Evolutionary conservation across 2,113 vertebrate genomes (phyloP).

Genomic region (Phaetusa simplex): DNA sequence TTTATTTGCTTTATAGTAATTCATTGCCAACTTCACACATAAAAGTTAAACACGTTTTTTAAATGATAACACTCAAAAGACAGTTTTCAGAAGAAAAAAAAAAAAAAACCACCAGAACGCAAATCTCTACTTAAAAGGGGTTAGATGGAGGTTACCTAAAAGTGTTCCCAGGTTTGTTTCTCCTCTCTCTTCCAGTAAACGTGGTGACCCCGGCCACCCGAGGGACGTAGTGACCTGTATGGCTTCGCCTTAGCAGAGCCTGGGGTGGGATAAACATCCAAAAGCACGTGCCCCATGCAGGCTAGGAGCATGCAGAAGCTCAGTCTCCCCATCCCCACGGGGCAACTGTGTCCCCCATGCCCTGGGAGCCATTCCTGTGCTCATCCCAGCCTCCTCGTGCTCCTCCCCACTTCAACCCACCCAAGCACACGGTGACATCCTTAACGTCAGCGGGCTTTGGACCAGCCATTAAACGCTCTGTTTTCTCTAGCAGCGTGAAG

Average conservation of each 20-base stretch:
- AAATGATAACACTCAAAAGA: constrained; percentile 70
- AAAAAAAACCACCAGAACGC: background rate
- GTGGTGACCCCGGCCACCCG: background rate
- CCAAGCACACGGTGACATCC: background rate
- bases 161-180: constrained; percentile 42
- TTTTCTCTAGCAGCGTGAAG: constrained; percentile 54
- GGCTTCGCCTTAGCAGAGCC: background rate
- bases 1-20: constrained; percentile 75
- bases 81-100: constrained; percentile 43
- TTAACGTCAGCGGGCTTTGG: background rate
- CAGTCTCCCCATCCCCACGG: background rate
- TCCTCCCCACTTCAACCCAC: background rate
- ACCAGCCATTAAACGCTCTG: background rate
- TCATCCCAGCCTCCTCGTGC: rapidly evolving
- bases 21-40: constrained; percentile 72
- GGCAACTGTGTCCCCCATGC: rapidly evolving
- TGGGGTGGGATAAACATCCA: background rate
- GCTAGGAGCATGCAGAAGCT: background rate
- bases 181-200: constrained; percentile 10
- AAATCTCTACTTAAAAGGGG: constrained; percentile 64
- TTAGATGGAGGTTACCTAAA: constrained; percentile 59
- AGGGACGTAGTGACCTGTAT: background rate
- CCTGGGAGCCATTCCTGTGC: background rate
- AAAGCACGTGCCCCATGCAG: rapidly evolving
- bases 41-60: constrained; percentile 74